Percentiles rank a stretch among this genome's conserved stretches.
Evolutionary conservation across 2,888 invertebrate genomes (phyloP).

Genomic region (Metopia argyrocephala): DNA sequence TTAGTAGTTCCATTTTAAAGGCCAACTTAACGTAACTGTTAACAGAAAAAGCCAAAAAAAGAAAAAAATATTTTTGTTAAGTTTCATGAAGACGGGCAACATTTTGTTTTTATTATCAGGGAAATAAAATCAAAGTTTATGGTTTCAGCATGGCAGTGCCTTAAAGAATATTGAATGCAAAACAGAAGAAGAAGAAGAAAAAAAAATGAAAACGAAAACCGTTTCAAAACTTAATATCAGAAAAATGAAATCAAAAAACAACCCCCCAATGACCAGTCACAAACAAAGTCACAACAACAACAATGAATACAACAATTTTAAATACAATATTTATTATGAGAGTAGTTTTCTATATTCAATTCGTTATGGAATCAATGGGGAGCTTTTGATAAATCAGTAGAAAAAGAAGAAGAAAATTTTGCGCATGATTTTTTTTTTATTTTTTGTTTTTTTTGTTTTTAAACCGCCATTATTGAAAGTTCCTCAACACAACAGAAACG

Average conservation of each 20-base stretch:
- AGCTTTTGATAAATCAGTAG: background rate
- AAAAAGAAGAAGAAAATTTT: constrained; percentile 32
- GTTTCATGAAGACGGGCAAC: constrained; percentile 40
- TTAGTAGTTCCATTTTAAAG: background rate
- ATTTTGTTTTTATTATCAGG: constrained; percentile 55
- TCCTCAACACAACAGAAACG: constrained; percentile 13
- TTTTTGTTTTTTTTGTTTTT: too few species aligned
- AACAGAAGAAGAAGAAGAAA: too few species aligned
- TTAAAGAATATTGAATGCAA: constrained; percentile 31
- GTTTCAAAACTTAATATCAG: background rate
- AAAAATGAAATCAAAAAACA: constrained; percentile 27
- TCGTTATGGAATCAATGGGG: constrained; percentile 47
- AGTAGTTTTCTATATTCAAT: background rate
- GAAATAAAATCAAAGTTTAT: constrained; percentile 37
- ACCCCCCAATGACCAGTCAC: constrained; percentile 48
- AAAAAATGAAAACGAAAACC: background rate
- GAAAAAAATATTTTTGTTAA: constrained; percentile 1
- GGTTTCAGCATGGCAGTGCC: too few species aligned
- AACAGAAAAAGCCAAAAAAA: background rate
- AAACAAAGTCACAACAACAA: background rate
- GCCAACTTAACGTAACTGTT: background rate
- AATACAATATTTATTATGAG: background rate
- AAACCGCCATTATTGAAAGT: constrained; percentile 50
- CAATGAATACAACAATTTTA: constrained; percentile 5
- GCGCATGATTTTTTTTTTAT: constrained; percentile 58